Conservation (phyloP, 2,113 vertebrate species). For the Pollimyrus isidori region DNA sequence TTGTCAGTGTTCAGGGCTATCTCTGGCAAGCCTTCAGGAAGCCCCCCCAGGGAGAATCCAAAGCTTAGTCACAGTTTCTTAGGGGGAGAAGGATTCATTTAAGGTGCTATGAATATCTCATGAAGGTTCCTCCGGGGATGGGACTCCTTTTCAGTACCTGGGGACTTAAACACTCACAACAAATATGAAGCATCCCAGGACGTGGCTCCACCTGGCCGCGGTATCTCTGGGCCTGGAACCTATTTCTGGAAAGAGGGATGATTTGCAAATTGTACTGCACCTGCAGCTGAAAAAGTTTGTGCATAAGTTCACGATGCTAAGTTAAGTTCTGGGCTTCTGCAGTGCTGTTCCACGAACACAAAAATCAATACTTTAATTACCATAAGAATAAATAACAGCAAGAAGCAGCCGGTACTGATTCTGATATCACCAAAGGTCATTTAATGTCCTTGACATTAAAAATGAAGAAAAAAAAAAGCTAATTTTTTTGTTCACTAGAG, state of each 20-base stretch:
- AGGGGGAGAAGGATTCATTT: neutral
- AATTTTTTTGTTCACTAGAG: slow-evolving; percentile 37
- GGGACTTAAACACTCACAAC: neutral
- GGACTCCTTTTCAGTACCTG: neutral
- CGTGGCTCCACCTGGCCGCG: neutral
- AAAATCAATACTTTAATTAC: neutral
- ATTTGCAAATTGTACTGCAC: neutral
- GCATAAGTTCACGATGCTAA: neutral
- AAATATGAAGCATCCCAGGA: neutral
- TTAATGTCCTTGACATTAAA: slow-evolving; percentile 37
- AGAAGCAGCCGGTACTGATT: neutral
- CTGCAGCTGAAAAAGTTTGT: neutral
- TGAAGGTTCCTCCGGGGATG: neutral
- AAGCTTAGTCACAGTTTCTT: neutral
- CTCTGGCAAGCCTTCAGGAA: neutral
- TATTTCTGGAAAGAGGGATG: neutral
- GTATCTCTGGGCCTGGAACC: neutral
- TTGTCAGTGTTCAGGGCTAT: neutral
- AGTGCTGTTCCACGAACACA: neutral
- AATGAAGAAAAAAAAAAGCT: slow-evolving; percentile 16
- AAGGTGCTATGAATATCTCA: neutral
- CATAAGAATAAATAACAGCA: neutral
- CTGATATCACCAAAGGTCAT: neutral
- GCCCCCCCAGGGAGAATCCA: neutral
- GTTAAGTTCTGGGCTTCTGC: neutral